A percentile compares a stretch with the other conserved stretches of the same genome.
Evolutionary conservation across 2,888 invertebrate genomes (phyloP).

Genomic region (Lycaena phlaeas): DNA sequence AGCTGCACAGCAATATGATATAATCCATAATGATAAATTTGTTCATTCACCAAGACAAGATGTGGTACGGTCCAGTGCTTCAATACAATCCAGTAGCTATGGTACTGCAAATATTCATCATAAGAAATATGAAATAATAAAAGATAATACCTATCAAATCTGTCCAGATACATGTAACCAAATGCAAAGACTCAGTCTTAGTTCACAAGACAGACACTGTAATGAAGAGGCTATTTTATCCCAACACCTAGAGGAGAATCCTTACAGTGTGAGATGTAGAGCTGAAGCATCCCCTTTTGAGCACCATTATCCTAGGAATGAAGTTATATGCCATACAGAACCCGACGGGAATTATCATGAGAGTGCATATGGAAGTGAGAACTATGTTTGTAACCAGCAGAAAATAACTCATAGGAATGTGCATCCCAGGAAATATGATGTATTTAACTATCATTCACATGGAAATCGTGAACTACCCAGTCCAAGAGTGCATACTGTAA

Average conservation of each 20-base stretch:
- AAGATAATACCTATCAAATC: constrained; percentile 43
- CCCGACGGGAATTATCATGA: constrained; percentile 53
- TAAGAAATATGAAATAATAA: constrained; percentile 38
- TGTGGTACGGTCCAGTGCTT: constrained; percentile 36
- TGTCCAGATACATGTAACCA: constrained; percentile 45
- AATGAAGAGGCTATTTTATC: constrained; percentile 45
- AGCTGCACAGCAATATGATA: constrained; percentile 37
- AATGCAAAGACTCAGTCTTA: constrained; percentile 53
- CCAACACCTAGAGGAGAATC: constrained; percentile 45
- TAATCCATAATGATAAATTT: constrained; percentile 50
- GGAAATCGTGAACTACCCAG: constrained; percentile 44
- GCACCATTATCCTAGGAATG: constrained; percentile 46
- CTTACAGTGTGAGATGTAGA: constrained; percentile 39
- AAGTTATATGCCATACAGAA: constrained; percentile 38
- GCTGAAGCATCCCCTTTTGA: constrained; percentile 46
- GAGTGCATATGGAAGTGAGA: constrained; percentile 48
- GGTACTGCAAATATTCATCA: constrained; percentile 36
- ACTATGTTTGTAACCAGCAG: constrained; percentile 52
- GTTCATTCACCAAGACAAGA: constrained; percentile 49
- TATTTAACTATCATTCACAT: constrained; percentile 56
- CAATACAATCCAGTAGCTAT: constrained; percentile 39
- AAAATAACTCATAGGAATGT: constrained; percentile 25
- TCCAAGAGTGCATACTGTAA: constrained; percentile 56
- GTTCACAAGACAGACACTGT: constrained; percentile 51
- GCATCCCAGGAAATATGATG: constrained; percentile 55